Evolutionary conservation across 2,888 invertebrate species (phyloP), one percentile per base, ranked within the genome.

Genomic region (Tinea semifulvella): DNA sequence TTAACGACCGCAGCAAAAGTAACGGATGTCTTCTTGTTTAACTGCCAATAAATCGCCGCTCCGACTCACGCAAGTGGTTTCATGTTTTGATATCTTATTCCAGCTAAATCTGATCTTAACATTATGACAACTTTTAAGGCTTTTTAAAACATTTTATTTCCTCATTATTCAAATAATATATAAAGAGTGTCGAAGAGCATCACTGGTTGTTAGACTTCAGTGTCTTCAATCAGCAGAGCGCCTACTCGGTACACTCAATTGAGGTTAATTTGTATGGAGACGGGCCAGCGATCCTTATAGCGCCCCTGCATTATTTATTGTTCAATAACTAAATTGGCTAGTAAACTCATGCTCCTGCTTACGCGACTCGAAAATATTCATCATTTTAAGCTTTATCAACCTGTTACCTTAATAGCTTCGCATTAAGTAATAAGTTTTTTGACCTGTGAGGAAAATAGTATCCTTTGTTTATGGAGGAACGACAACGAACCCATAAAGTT

Each of bases 241-340:
- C 76, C 76, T 76, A 60, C 71, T 69, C 68, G 67, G 60, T 63
- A 61, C 68, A 61, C 64, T 79, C 80, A 80, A 80, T 80, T 80
- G 80, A 75, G 79, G 79, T 80, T 77, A 80, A 80, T 77, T 80
- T 63, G 58, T 70, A 70, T 64, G 68, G 68, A 77, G 76, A 69
- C 74, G 67, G 69, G 62, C 66, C 68, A 74, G 68, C 69, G 49
- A 72, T 76, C 70, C 71, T 20, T 65, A 69, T 68, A 70, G 70
- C 68, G 69, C 72, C 74, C 71, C 68, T 69, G 65, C 68, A 65
- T 70, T 71, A 73, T 75, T 68, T 72, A 71, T 71, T 65, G 69
- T 70, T 68, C 72, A 75, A 76, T 75, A 71, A 69, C 62, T 67
- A 66, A 72, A 73, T 67, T 58, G 65, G 59, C 65, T 64, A 63